phyloP scores from a whole-genome alignment of 2,113 vertebrate species.

The Lycaon pictus region DNA sequence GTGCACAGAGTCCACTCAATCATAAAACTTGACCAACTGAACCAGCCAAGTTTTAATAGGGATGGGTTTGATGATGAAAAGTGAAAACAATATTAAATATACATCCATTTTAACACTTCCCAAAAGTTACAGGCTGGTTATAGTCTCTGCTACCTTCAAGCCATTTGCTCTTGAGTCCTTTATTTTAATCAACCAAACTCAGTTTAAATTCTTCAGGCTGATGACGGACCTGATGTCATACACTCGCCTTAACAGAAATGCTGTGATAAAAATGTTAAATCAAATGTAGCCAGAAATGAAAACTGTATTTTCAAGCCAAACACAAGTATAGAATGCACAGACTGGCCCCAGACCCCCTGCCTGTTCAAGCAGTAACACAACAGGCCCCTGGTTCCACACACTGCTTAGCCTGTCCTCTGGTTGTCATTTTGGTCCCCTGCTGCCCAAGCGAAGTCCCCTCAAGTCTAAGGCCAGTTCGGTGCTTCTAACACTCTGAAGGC shows the following conservation, averaged over 20 bases:
- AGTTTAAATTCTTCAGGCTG: conserved; percentile 77
- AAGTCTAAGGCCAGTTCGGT: conserved; percentile 56
- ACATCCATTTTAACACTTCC: conserved; percentile 39
- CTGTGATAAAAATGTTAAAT: conserved; percentile 82
- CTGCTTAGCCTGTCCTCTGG: background rate
- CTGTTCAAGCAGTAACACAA: background rate
- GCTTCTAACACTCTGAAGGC: conserved; percentile 57
- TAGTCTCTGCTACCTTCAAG: conserved; percentile 35
- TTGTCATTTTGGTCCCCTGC: conserved; percentile 55
- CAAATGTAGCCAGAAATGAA: conserved; percentile 78
- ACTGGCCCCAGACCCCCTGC: background rate
- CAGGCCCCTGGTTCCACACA: background rate
- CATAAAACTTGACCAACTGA: conserved; percentile 84
- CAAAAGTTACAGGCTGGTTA: conserved; percentile 32
- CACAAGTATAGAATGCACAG: conserved; percentile 61
- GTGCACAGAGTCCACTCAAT: conserved; percentile 78
- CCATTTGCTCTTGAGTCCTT: conserved; percentile 63
- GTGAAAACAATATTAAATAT: conserved; percentile 74
- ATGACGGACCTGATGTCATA: conserved; percentile 75
- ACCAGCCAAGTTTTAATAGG: conserved; percentile 85
- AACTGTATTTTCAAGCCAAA: conserved; percentile 66
- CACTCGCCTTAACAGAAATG: conserved; percentile 66
- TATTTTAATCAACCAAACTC: conserved; percentile 76
- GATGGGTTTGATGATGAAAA: conserved; percentile 76
- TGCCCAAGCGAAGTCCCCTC: conserved; percentile 52